Conservation (phyloP, 2,888 invertebrate species). For the Erannis defoliaria region DNA sequence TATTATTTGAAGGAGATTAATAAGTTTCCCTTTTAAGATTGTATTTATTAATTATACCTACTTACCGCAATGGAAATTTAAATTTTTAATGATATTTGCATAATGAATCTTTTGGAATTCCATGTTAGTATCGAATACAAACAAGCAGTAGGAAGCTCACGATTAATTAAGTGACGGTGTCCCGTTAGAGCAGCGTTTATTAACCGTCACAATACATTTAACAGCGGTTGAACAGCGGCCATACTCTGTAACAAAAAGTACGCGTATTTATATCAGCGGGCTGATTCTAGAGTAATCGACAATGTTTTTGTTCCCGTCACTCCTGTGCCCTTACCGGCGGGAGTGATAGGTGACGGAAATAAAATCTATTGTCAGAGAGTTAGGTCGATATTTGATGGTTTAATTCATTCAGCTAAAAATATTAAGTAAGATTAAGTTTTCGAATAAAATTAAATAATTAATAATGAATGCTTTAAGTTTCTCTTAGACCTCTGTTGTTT, state of each 20-base stretch:
- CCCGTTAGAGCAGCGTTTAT: slow-evolving; percentile 78
- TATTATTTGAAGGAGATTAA: too few relatives aligned
- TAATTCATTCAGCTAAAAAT: too few relatives aligned
- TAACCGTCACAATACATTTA: slow-evolving; percentile 82
- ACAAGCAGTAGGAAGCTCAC: slow-evolving; percentile 54
- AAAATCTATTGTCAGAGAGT: not conserved
- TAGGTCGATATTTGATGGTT: not conserved
- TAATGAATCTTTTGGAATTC: not conserved
- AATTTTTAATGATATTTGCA: too few relatives aligned
- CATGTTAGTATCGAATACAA: slow-evolving; percentile 37
- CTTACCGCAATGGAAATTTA: too few relatives aligned
- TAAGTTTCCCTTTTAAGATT: too few relatives aligned
- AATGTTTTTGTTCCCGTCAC: not conserved
- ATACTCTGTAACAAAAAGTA: slow-evolving; percentile 53
- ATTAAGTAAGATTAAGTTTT: too few relatives aligned
- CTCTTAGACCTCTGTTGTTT: too few relatives aligned
- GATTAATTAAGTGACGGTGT: slow-evolving; percentile 75
- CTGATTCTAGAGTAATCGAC: slow-evolving; percentile 9
- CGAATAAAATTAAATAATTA: too few relatives aligned
- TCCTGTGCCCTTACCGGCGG: not conserved
- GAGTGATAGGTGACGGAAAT: not conserved
- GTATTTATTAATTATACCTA: too few relatives aligned
- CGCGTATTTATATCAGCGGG: slow-evolving; percentile 19
- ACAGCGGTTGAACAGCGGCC: slow-evolving; percentile 75
- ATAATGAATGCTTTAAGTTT: too few relatives aligned